Evolutionary conservation across 2,888 invertebrate genomes (phyloP).

Genomic region (Caenorhabditis sp.): DNA sequence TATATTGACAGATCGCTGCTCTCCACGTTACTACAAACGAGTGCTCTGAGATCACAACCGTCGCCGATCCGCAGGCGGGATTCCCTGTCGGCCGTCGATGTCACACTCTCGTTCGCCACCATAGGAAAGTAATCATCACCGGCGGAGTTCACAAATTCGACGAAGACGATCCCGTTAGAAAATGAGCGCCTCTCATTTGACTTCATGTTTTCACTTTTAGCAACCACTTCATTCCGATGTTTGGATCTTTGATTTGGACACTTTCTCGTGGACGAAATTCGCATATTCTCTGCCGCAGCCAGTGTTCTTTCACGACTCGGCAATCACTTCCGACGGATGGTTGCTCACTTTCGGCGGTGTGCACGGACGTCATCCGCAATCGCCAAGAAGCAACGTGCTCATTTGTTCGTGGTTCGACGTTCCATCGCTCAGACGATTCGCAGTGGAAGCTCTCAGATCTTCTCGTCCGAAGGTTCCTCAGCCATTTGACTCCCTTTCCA

Average conservation of each 20-base stretch:
- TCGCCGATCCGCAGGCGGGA: conserved; percentile 35
- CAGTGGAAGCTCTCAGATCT: conserved; percentile 9
- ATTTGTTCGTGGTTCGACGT: conserved; percentile 60
- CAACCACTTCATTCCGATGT: conserved; percentile 42
- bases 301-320: conserved; percentile 71
- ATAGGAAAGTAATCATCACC: conserved; percentile 6
- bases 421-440: conserved; percentile 54
- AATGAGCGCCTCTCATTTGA: too few species aligned
- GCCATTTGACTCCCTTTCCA: neutral
- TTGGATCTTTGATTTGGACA: conserved; percentile 67
- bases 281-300: conserved; percentile 28
- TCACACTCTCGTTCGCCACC: conserved; percentile 29
- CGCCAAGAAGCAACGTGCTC: conserved; percentile 49
- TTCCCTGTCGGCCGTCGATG: conserved; percentile 18
- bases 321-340: conserved; percentile 66
- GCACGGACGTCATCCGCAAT: neutral
- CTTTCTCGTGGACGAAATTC: conserved; percentile 58
- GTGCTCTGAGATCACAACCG: conserved; percentile 26
- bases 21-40: conserved; percentile 46
- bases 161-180: neutral
- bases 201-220: conserved; percentile 7
- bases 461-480: conserved; percentile 3
- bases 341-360: conserved; percentile 66
- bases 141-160: too few species aligned
- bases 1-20: conserved; percentile 45